Base-by-base conservation (phyloP, 2,888 invertebrate species). In the Sussaba pulchella region DNA sequence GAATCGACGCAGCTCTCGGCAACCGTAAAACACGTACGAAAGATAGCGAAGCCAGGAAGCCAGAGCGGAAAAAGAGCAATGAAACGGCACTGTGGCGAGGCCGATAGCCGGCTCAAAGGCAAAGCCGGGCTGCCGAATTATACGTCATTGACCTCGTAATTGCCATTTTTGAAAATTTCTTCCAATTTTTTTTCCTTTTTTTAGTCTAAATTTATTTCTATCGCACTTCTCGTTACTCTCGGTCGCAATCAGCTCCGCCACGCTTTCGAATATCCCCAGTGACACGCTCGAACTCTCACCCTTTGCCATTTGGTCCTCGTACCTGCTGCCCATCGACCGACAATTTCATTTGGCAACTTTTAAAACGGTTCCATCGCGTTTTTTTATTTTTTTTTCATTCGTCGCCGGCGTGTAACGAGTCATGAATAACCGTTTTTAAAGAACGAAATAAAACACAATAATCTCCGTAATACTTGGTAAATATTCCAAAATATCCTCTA, bases 91-190 rank as follows among this genome's bases (percentile, higher is more conserved):
- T 47, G 52, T 54, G n/a, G 24, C n/a, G 21, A 12, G 52, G 24
- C 47, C 8, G 19, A 52, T 50, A 45, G 2, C 17, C 10, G 10
- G 17, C 61, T 24, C 14, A 45, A 45, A 52, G 24, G 47, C 31
- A 69, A 50, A 57, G 39, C 41, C 69, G 45, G 57, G 14, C 63
- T 31, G 45, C 24, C 14, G 26, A 64, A 47, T 63, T 59, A 67
- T 54, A 73, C 76, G 61, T 72, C 47, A 63, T 78, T 50, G 74
- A 73, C n/a, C 63, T 74, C 36, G 71, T 77, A 77, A 80, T 80
- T 74, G 77, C 54, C 74, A 80, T 63, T 71, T 74, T 72, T 17
- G 14, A 10, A 19, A 66, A 50, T 67, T 71, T 75, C 75, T 52
- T 72, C 64, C 64, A 17, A 67, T 61, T 39, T 69, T 8, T 10